These are phyloP conservation scores for Brachymystax lenok DNA, from an alignment of 2,797 vertebrate species.

Conservation along the genomic window DNA sequence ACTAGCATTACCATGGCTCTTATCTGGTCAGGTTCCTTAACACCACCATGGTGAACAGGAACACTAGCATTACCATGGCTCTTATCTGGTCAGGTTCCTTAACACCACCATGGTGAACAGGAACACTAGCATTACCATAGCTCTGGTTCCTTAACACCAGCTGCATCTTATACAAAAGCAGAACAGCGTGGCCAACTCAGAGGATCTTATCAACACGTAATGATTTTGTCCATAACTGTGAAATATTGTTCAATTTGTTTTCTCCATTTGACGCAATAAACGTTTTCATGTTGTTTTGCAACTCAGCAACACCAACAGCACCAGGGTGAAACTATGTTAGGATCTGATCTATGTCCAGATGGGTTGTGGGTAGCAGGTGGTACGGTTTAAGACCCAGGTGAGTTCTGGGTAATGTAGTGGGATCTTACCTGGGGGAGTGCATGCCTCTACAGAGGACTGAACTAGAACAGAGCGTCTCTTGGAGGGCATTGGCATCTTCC, in stretches of 20 bases:
- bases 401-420: not conserved
- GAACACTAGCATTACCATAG: too few relatives aligned
- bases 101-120: too few relatives aligned
- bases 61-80: too few relatives aligned
- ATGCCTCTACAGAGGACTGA: slow-evolving; percentile 89
- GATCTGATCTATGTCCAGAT: slow-evolving; percentile 34
- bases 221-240: too few relatives aligned
- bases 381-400: not conserved
- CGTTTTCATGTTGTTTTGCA: slow-evolving; percentile 3
- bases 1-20: too few relatives aligned
- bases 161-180: too few relatives aligned
- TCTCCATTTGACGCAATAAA: not conserved
- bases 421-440: slow-evolving; percentile 90
- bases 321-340: slow-evolving; percentile 48
- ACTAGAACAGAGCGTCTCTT: slow-evolving; percentile 91
- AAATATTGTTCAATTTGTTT: not conserved
- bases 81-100: too few relatives aligned
- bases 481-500: slow-evolving; percentile 98
- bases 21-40: too few relatives aligned
- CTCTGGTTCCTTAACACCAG: too few relatives aligned
- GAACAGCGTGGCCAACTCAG: too few relatives aligned
- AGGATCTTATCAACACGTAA: too few relatives aligned
- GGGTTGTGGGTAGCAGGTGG: not conserved
- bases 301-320: slow-evolving; percentile 44
- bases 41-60: too few relatives aligned